phyloP scores from a whole-genome alignment of 2,113 vertebrate species.

The Poeciliopsis turrubarensis region DNA sequence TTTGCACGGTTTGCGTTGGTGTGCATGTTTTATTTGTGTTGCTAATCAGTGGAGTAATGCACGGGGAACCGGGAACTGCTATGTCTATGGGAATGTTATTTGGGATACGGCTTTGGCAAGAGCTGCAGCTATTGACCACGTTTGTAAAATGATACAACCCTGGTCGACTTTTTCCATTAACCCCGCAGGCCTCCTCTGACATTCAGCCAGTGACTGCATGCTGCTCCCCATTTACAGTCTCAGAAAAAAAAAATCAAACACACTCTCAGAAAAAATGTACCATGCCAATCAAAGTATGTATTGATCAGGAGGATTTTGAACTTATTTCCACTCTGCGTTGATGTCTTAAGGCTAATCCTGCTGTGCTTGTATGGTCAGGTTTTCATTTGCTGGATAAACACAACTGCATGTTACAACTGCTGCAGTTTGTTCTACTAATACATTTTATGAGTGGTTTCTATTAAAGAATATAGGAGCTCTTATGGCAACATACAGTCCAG shows the following conservation, averaged over 20 bases:
- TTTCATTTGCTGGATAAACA: slow-evolving; percentile 70
- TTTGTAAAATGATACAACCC: slow-evolving; percentile 60
- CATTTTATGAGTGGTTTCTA: slow-evolving; percentile 35
- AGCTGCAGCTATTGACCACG: slow-evolving; percentile 53
- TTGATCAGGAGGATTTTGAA: slow-evolving; percentile 53
- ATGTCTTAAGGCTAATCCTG: slow-evolving; percentile 43
- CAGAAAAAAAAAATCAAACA: slow-evolving; percentile 12
- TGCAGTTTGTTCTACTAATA: slow-evolving; percentile 47
- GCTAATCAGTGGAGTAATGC: background rate
- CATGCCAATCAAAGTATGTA: slow-evolving; percentile 55
- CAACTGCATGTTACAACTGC: slow-evolving; percentile 23
- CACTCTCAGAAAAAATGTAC: slow-evolving; percentile 46
- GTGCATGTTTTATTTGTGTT: slow-evolving; percentile 29
- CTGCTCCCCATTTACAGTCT: slow-evolving; percentile 10
- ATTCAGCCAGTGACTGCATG: slow-evolving; percentile 63
- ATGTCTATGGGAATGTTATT: slow-evolving; percentile 35
- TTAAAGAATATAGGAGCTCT: slow-evolving; percentile 3
- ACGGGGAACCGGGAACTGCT: slow-evolving; percentile 6
- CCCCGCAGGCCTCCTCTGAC: slow-evolving; percentile 67
- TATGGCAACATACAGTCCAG: background rate
- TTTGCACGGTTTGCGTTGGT: slow-evolving; percentile 30
- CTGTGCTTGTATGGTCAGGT: slow-evolving; percentile 11
- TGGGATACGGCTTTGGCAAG: slow-evolving; percentile 47
- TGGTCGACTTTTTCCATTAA: slow-evolving; percentile 42
- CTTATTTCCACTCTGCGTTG: slow-evolving; percentile 19